A percentile compares a stretch with the other conserved stretches of the same genome.
Evolutionary conservation across 2,888 invertebrate genomes (phyloP).

Genomic region (Hirudinaria manillensis): DNA sequence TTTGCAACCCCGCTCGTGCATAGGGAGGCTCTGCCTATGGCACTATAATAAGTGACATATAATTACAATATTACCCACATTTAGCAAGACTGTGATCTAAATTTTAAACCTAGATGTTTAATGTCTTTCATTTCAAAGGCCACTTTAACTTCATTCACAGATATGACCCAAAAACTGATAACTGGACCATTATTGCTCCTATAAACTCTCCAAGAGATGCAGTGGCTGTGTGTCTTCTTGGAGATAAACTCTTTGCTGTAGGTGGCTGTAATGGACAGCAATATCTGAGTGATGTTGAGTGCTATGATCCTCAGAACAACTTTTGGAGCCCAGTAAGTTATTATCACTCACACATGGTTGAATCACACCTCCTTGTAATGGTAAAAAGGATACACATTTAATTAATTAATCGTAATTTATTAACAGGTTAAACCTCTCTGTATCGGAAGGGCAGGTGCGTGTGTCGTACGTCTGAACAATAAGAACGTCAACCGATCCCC

Average conservation of each 20-base stretch:
- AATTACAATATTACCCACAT: too few relatives aligned
- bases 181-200: slow-evolving; percentile 78
- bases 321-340: slow-evolving; percentile 57
- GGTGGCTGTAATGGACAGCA: slow-evolving; percentile 87
- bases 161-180: slow-evolving; percentile 68
- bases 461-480: slow-evolving; percentile 62
- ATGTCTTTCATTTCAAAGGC: too few relatives aligned
- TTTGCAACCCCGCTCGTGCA: too few relatives aligned
- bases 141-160: slow-evolving; percentile 45
- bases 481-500: slow-evolving; percentile 33
- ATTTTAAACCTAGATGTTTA: too few relatives aligned
- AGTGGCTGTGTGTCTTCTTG: slow-evolving; percentile 80
- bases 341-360: background rate
- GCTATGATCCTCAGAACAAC: slow-evolving; percentile 68
- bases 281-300: slow-evolving; percentile 76
- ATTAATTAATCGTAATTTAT: background rate
- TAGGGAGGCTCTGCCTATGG: too few relatives aligned
- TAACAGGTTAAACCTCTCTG: slow-evolving; percentile 68
- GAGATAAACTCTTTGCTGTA: slow-evolving; percentile 66
- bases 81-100: too few relatives aligned
- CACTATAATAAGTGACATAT: too few relatives aligned
- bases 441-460: slow-evolving; percentile 80
- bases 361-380: background rate
- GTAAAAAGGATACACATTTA: background rate
- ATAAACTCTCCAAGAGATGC: slow-evolving; percentile 79